Evolutionary conservation across 2,113 vertebrate genomes (phyloP).

Genomic region (Chaetorhynchus papuensis): DNA sequence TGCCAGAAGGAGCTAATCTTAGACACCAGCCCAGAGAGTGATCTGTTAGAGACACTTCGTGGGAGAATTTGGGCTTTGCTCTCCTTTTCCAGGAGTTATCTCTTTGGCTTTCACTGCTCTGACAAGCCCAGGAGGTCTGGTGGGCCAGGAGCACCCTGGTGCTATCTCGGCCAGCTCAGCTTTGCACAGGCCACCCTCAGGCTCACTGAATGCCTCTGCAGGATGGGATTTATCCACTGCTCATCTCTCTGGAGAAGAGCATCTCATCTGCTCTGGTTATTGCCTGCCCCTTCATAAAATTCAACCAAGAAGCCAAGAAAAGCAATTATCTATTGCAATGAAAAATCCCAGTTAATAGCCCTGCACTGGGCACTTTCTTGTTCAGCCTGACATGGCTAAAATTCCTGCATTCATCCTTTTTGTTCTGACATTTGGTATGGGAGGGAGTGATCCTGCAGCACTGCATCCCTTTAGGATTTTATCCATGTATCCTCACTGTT

Average conservation of each 20-base stretch:
- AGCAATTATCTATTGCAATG: not conserved
- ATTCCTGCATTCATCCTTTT: not conserved
- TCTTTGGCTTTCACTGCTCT: not conserved
- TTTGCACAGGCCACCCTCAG: not conserved
- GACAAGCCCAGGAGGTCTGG: not conserved
- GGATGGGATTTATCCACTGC: not conserved
- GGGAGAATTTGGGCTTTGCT: not conserved
- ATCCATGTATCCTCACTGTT: not conserved
- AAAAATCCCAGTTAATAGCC: not conserved
- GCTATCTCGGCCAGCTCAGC: not conserved
- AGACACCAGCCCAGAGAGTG: not conserved
- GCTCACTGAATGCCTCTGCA: not conserved
- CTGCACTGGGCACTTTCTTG: not conserved
- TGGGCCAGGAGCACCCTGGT: not conserved
- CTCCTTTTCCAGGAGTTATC: not conserved
- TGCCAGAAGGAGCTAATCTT: slow-evolving; percentile 63
- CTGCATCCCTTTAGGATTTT: not conserved
- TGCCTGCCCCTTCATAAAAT: not conserved
- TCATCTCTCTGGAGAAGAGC: not conserved
- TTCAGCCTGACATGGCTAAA: not conserved
- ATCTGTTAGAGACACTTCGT: not conserved
- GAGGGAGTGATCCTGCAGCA: not conserved
- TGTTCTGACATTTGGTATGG: not conserved
- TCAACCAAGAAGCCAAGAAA: not conserved
- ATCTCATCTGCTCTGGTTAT: not conserved